phyloP scores from a whole-genome alignment of 2,888 invertebrate genomes.

The Lepidonotus clava region DNA sequence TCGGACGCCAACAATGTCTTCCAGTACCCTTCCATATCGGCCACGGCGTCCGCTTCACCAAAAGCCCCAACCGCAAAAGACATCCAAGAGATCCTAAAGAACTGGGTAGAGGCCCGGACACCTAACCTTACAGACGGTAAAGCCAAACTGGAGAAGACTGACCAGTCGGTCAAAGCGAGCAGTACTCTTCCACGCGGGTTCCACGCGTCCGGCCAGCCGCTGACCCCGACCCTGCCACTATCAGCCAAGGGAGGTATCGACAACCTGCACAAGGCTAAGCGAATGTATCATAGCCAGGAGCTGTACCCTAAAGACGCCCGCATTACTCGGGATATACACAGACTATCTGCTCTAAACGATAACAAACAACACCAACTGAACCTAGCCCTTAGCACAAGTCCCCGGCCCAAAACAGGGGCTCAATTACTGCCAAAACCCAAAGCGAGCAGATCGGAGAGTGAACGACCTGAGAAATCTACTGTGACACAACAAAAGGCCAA shows the following conservation, averaged over 20 bases:
- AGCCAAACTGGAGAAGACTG: neutral
- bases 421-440: too few relatives aligned
- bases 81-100: slow-evolving; percentile 29
- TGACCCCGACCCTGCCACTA: neutral
- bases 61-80: slow-evolving; percentile 13
- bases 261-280: neutral
- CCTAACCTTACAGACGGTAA: neutral
- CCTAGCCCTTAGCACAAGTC: neutral
- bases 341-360: neutral
- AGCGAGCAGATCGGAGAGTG: neutral
- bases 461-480: neutral
- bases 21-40: slow-evolving; percentile 14
- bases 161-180: neutral
- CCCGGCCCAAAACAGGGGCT: neutral
- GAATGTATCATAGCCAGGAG: slow-evolving; percentile 24
- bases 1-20: slow-evolving; percentile 8
- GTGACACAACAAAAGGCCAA: neutral
- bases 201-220: neutral
- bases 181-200: neutral
- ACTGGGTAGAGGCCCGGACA: slow-evolving; percentile 36
- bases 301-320: neutral
- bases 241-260: neutral
- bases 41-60: neutral
- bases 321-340: neutral
- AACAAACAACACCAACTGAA: neutral